Evolutionary conservation across 2,113 vertebrate genomes (phyloP).

Genomic region (Potamarius usumacintae): DNA sequence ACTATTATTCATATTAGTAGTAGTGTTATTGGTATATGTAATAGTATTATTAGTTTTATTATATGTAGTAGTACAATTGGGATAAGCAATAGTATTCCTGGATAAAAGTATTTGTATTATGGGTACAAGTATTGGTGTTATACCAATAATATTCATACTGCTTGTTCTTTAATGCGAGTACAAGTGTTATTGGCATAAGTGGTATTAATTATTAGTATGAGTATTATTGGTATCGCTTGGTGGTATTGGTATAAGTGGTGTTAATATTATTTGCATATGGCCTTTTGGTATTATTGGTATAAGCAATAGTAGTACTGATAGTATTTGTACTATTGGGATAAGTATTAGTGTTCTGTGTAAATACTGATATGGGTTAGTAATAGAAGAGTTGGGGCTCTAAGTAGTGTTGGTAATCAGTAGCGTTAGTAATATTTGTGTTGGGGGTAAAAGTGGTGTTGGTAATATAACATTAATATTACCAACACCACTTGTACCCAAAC

Average conservation of each 20-base stretch:
- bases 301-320: neutral
- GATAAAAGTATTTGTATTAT: neutral
- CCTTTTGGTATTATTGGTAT: neutral
- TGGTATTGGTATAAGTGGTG: neutral
- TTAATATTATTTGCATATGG: neutral
- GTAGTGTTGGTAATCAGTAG: neutral
- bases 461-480: neutral
- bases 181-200: neutral
- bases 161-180: too few relatives aligned
- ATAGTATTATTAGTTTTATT: neutral
- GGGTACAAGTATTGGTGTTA: neutral
- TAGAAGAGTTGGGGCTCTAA: neutral
- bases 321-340: neutral
- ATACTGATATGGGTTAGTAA: neutral
- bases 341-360: neutral
- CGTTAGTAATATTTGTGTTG: neutral
- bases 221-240: neutral
- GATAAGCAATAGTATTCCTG: neutral
- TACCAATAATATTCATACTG: too few relatives aligned
- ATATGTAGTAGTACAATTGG: neutral
- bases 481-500: neutral
- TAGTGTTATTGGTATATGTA: neutral
- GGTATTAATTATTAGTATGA: neutral
- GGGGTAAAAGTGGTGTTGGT: neutral
- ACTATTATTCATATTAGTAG: neutral